Conservation (phyloP, 2,113 vertebrate genomes). For the Isurus oxyrinchus region DNA sequence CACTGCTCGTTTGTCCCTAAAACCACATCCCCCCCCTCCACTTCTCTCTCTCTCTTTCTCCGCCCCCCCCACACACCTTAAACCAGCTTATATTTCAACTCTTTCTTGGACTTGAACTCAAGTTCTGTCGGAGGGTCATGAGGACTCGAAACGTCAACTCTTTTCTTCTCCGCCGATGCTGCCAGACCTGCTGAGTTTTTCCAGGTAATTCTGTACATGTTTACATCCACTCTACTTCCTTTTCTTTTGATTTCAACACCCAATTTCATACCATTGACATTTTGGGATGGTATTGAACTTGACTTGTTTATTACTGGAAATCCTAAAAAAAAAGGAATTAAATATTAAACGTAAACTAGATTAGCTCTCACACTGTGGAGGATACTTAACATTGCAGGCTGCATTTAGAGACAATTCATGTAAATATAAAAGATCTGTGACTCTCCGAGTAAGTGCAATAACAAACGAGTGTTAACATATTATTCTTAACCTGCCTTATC, state of each 20-base stretch:
- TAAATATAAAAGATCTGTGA: background rate
- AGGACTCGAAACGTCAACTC: no score
- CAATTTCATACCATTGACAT: background rate
- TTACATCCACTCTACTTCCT: background rate
- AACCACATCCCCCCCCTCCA: no score
- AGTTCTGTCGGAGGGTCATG: no score
- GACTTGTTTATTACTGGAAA: background rate
- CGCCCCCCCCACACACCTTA: no score
- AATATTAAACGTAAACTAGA: background rate
- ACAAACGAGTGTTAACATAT: background rate
- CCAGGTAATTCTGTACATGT: no score
- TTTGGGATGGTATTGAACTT: background rate
- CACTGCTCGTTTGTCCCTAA: no score
- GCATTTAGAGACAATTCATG: background rate
- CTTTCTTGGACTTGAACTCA: no score
- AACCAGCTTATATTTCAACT: no score
- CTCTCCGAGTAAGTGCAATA: background rate
- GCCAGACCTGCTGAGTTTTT: no score
- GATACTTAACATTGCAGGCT: background rate
- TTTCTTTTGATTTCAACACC: background rate
- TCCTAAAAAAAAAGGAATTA: background rate
- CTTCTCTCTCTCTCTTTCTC: no score
- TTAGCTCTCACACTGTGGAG: background rate
- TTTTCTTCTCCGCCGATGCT: no score
- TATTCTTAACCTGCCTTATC: conserved; percentile 24